Evolutionary conservation across 2,888 invertebrate genomes (phyloP).

Genomic region (Trichogramma dendrolimi): DNA sequence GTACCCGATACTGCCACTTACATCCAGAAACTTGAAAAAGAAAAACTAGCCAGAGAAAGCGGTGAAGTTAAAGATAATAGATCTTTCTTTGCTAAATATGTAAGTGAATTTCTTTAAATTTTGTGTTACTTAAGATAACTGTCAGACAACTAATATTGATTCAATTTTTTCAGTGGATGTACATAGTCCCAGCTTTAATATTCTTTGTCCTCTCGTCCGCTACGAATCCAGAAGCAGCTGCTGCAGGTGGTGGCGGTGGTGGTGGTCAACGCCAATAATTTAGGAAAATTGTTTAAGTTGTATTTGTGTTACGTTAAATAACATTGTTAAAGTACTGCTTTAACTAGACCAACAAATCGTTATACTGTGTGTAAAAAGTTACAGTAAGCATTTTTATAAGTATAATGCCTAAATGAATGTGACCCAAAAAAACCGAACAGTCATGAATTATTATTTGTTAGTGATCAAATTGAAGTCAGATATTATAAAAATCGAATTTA

Average conservation of each 20-base stretch:
- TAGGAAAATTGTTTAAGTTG: neutral
- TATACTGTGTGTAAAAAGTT: too few species aligned
- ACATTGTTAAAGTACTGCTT: too few species aligned
- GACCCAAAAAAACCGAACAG: neutral
- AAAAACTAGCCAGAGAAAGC: conserved; percentile 82
- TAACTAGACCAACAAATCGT: too few species aligned
- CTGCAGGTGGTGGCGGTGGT: conserved; percentile 43
- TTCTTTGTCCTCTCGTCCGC: conserved; percentile 87
- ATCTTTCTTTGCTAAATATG: conserved; percentile 97
- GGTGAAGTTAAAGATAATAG: conserved; percentile 90
- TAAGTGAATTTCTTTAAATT: conserved; percentile 55
- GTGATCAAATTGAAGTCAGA: neutral
- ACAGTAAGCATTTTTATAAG: too few species aligned
- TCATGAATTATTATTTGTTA: neutral
- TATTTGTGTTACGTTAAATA: too few species aligned
- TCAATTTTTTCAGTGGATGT: conserved; percentile 88
- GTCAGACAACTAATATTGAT: conserved; percentile 18
- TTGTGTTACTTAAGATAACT: neutral
- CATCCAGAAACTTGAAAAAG: conserved; percentile 87
- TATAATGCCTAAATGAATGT: too few species aligned
- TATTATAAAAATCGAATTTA: too few species aligned
- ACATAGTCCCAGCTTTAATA: conserved; percentile 89
- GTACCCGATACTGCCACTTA: conserved; percentile 94
- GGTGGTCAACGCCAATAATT: conserved; percentile 44
- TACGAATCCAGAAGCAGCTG: conserved; percentile 69